Conservation (phyloP, 2,888 invertebrate genomes). For the Ochlodes sylvanus region DNA sequence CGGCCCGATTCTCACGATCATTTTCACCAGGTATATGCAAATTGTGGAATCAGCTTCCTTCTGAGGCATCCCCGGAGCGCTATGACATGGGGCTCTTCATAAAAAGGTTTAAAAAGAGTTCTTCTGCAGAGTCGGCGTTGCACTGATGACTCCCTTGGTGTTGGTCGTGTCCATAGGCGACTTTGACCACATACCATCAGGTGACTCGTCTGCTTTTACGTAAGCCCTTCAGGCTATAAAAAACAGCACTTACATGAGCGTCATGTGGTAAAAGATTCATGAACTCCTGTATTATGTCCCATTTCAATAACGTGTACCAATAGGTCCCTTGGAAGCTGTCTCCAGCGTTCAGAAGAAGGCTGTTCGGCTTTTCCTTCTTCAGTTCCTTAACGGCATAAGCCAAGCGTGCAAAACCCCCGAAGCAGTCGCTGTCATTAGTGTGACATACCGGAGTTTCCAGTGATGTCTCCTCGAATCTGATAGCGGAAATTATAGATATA, state of each 20-base stretch:
- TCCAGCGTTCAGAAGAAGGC: slow-evolving; percentile 92
- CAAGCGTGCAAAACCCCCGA: slow-evolving; percentile 89
- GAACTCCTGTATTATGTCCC: slow-evolving; percentile 90
- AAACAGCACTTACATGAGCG: slow-evolving; percentile 86
- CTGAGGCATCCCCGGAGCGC: no score
- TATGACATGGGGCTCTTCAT: no score
- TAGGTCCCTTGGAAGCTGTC: slow-evolving; percentile 94
- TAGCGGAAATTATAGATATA: not conserved
- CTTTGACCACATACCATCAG: no score
- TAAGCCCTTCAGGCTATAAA: no score
- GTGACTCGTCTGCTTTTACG: no score
- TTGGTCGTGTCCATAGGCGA: no score
- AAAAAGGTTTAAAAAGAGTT: no score
- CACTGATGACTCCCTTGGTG: no score
- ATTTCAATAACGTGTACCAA: slow-evolving; percentile 90
- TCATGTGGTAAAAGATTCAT: slow-evolving; percentile 91
- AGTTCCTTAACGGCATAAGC: slow-evolving; percentile 82
- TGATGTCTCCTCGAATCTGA: slow-evolving; percentile 87
- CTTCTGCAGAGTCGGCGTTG: no score
- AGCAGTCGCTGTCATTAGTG: slow-evolving; percentile 78
- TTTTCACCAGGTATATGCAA: no score
- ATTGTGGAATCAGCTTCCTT: no score
- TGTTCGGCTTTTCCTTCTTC: slow-evolving; percentile 77
- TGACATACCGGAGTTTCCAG: slow-evolving; percentile 82
- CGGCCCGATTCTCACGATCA: no score